Evolutionary conservation across 1,140 invertebrate genomes (phyloP).

Genomic region (Drosophila navojoa): DNA sequence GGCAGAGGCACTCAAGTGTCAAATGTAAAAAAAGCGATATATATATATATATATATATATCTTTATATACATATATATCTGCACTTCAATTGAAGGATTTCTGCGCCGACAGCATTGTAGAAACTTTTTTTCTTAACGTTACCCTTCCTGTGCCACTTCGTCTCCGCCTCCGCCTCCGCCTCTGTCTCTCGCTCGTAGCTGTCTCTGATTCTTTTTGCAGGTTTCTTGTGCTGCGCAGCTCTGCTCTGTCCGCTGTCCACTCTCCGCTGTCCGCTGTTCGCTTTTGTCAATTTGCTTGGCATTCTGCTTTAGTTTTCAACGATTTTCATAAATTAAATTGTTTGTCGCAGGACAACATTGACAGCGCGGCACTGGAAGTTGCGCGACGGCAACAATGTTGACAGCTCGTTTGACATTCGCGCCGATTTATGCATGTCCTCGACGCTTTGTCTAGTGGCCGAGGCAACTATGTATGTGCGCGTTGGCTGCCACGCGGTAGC

Average conservation of each 20-base stretch:
- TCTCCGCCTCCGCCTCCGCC: neutral
- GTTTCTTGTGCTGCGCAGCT: neutral
- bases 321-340: slow-evolving; percentile 79
- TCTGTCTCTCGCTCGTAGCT: slow-evolving; percentile 3
- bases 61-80: slow-evolving; percentile 35
- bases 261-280: slow-evolving; percentile 19
- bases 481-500: neutral
- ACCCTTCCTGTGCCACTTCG: slow-evolving; percentile 29
- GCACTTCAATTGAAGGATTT: slow-evolving; percentile 63
- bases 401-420: slow-evolving; percentile 48
- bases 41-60: slow-evolving; percentile 40
- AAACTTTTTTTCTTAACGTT: slow-evolving; percentile 29
- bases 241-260: slow-evolving; percentile 9
- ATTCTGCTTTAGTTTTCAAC: slow-evolving; percentile 71
- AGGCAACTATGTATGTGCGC: slow-evolving; percentile 7
- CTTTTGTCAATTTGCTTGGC: slow-evolving; percentile 61
- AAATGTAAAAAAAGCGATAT: slow-evolving; percentile 64
- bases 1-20: slow-evolving; percentile 68
- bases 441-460: slow-evolving; percentile 6
- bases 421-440: slow-evolving; percentile 43
- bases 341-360: slow-evolving; percentile 64
- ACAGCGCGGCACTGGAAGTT: slow-evolving; percentile 40
- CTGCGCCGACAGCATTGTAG: slow-evolving; percentile 33
- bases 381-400: slow-evolving; percentile 32
- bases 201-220: slow-evolving; percentile 36